These are phyloP conservation scores for Agrotis exclamationis DNA, from an alignment of 2,888 invertebrate species.

Conservation along the genomic window DNA sequence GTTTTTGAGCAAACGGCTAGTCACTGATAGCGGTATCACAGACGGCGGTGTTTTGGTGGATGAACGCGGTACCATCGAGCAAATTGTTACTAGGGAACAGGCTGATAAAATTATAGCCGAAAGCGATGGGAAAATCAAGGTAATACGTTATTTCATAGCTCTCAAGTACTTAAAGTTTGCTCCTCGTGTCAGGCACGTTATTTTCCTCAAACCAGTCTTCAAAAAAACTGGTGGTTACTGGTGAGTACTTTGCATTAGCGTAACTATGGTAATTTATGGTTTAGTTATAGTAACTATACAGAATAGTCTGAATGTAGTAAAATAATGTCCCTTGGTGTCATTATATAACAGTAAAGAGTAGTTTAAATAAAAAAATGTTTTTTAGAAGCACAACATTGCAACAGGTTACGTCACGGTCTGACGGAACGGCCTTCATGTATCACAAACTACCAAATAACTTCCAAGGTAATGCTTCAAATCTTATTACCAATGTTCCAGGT, in stretches of 20 bases:
- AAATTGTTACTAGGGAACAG: conserved; percentile 87
- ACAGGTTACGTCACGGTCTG: conserved; percentile 30
- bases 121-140: conserved; percentile 89
- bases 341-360: not conserved
- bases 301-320: not conserved
- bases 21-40: conserved; percentile 88
- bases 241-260: not conserved
- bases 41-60: conserved; percentile 92
- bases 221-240: not conserved
- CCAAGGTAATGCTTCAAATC: conserved; percentile 7
- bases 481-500: conserved; percentile 66
- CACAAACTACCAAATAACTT: not conserved
- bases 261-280: not conserved
- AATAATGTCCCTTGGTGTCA: not conserved
- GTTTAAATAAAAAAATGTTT: too few species aligned
- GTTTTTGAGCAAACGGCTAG: conserved; percentile 88
- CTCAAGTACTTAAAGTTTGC: conserved; percentile 4
- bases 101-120: conserved; percentile 86
- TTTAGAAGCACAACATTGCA: conserved; percentile 2
- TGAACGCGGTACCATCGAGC: conserved; percentile 91
- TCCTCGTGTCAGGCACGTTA: not conserved
- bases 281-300: not conserved
- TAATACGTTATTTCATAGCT: conserved; percentile 64
- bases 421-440: conserved; percentile 7
- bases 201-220: conserved; percentile 25